phyloP scores from a whole-genome alignment of 1,140 invertebrate genomes.

The Formica exsecta region DNA sequence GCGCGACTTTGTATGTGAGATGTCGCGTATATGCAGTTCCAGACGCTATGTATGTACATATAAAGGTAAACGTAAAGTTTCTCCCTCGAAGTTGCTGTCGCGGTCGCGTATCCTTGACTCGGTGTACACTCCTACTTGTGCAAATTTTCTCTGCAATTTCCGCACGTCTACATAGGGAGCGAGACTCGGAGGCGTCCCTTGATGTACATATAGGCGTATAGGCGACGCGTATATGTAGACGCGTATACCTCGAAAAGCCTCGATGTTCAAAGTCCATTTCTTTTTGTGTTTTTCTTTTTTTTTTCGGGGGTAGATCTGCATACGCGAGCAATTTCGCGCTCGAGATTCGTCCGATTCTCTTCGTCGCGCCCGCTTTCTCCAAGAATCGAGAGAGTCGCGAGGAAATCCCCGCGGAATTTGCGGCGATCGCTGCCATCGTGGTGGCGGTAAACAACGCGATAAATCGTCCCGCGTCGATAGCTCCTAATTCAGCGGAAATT shows the following conservation, averaged over 20 bases:
- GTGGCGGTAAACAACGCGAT: constrained; percentile 57
- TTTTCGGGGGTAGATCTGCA: too few relatives aligned
- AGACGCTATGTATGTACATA: constrained; percentile 12
- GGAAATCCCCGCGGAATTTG: constrained; percentile 10
- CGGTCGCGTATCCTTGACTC: constrained; percentile 56
- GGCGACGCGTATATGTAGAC: background rate
- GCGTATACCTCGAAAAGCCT: background rate
- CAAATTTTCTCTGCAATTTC: constrained; percentile 53
- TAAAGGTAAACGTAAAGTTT: constrained; percentile 60
- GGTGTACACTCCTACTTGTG: constrained; percentile 24
- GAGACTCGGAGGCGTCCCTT: background rate
- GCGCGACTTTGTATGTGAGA: constrained; percentile 2
- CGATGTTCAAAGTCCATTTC: background rate
- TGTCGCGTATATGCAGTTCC: background rate
- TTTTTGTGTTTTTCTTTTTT: too few relatives aligned
- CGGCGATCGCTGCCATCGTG: constrained; percentile 30
- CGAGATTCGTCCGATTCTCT: too few relatives aligned
- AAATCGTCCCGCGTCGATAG: constrained; percentile 60
- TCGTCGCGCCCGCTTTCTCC: too few relatives aligned
- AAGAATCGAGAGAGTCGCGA: background rate
- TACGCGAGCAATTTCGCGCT: too few relatives aligned
- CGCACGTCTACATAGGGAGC: background rate
- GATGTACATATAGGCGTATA: background rate
- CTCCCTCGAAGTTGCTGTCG: constrained; percentile 42
- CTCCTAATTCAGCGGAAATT: constrained; percentile 63